A percentile compares a stretch with the other conserved stretches of the same genome.
phyloP scores from a whole-genome alignment of 2,113 vertebrate genomes.

The Hippotragus niger region DNA sequence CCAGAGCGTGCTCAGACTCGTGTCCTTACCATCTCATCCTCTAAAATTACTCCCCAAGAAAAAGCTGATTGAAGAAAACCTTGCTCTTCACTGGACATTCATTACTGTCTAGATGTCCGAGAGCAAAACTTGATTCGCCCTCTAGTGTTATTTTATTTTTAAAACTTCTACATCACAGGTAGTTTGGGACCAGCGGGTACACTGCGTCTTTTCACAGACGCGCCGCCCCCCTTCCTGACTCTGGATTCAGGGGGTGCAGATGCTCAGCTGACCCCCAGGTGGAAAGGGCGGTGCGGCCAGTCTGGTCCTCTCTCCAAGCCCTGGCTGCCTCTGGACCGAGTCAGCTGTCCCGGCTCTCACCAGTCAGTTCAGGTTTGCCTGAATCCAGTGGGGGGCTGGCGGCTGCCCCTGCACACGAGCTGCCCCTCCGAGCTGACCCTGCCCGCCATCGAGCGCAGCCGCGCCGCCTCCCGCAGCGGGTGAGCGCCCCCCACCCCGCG shows the following conservation, averaged over 20 bases:
- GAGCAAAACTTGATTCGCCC: no score
- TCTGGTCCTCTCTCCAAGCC: not conserved
- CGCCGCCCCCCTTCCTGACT: not conserved
- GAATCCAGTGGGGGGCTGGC: not conserved
- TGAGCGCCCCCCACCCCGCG: not conserved
- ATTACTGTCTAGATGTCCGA: not conserved
- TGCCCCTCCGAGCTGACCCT: not conserved
- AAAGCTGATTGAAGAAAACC: not conserved
- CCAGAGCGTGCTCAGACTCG: not conserved
- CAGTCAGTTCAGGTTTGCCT: rapidly evolving
- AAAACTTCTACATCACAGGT: not conserved
- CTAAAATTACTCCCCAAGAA: not conserved
- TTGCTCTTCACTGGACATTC: not conserved
- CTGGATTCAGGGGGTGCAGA: not conserved
- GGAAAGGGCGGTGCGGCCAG: not conserved
- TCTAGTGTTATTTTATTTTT: not conserved
- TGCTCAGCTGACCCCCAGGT: not conserved
- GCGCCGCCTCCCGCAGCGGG: rapidly evolving
- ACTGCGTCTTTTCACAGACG: not conserved
- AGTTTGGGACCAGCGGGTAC: not conserved
- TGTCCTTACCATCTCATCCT: not conserved
- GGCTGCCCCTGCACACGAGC: no score
- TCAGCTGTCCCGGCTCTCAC: not conserved
- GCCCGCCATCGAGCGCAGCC: not conserved
- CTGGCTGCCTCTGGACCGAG: not conserved